These are phyloP conservation scores for Synanthedon vespiformis DNA, from an alignment of 2,888 invertebrate species.

Conservation along the genomic window DNA sequence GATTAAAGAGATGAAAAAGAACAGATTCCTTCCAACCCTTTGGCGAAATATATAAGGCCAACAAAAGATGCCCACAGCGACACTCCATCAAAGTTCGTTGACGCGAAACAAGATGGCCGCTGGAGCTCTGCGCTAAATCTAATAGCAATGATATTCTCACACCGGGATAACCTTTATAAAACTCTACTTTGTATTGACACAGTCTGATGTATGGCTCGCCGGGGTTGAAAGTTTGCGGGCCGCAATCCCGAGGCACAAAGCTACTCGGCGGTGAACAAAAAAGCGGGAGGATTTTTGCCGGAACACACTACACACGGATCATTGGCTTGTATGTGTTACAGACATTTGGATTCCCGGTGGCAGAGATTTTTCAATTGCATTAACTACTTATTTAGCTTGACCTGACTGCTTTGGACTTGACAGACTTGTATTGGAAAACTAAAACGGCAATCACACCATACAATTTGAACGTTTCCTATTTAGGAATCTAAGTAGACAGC, in stretches of 20 bases:
- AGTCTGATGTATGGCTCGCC: background rate
- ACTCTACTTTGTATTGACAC: conserved; percentile 2
- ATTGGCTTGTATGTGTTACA: too few species aligned
- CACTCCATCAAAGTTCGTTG: background rate
- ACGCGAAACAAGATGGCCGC: background rate
- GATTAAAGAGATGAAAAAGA: too few species aligned
- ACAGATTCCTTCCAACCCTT: background rate
- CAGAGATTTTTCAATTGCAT: too few species aligned
- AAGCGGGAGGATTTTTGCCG: conserved; percentile 4
- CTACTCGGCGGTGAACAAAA: conserved; percentile 25
- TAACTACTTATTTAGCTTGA: too few species aligned
- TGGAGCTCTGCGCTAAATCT: background rate
- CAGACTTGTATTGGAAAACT: too few species aligned
- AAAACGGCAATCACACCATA: too few species aligned
- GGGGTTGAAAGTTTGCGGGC: conserved; percentile 15
- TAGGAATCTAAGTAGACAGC: too few species aligned
- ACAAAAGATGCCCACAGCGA: background rate
- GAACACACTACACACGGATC: too few species aligned
- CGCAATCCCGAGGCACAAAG: conserved; percentile 19
- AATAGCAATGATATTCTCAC: background rate
- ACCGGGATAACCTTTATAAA: conserved; percentile 1
- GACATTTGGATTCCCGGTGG: too few species aligned
- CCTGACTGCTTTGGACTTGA: too few species aligned
- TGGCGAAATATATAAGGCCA: background rate
- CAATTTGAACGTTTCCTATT: too few species aligned